Evolutionary conservation across 2,113 vertebrate genomes (phyloP), one percentile per base, ranked within the genome.

Genomic region (Onychostoma macrolepis): DNA sequence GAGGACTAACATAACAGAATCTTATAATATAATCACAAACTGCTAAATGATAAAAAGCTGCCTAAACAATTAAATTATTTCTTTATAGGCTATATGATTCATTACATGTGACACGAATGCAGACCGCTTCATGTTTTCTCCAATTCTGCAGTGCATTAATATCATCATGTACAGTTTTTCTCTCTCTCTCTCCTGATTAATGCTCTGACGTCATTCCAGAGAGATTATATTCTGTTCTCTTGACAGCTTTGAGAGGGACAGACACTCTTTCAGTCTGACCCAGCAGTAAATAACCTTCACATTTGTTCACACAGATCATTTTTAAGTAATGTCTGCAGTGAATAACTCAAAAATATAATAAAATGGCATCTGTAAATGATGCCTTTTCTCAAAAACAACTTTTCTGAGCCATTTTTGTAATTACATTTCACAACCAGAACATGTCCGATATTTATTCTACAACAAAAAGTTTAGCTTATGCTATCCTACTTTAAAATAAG

Each of bases 141-240:
- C 19, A 38, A 72, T 41, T 41, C 69, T 72, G 19, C 69, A 12
- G 33, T 12, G 69, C 1, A 2, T 72, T 72, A 41, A 72, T 72
- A 72, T 72, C 33, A 6, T 72, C 19, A 41, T 41, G 69, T 41
- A 38, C 69, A 36, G 65, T 36, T 36, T 36, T 33, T 69, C 28
- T 69, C 65, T 36, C 63, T 63, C 58, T 30, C 15, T 69, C 33
- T 71, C 4, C 13, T 24, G 69, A 41, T 72, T 38, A 72, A 72
- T 41, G 19, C 9, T 24, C 69, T 72, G 36, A 72, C 69, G 33
- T 72, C 69, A 72, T 10, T 72, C 69, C 67, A 21, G 33, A 72
- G 33, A 19, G 69, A 41, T 72, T 41, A 71, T 38, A 71, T 72
- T 72, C 67, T 38, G 67, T 71, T 21, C 69, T 71, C 67, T 71